Base-by-base conservation (phyloP, 2,888 invertebrate genomes). In the Eilema caniola region DNA sequence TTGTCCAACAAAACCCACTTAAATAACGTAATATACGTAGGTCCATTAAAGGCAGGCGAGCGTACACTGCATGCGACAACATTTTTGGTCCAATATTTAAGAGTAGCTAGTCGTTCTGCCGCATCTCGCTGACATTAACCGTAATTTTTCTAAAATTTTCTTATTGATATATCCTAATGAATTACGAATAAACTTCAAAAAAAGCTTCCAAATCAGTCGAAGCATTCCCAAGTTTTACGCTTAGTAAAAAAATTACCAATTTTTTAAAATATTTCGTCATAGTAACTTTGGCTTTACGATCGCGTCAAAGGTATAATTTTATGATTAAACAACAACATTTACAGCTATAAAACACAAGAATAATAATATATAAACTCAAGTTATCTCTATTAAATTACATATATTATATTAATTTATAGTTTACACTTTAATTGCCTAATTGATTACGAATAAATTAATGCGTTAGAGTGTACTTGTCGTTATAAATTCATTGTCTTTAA, bases 1-100 rank as follows among this genome's bases (percentile, higher is more conserved):
- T 90, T 92, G 86, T 90, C 81, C 65, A 72, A 70, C 76, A 78
- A 85, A 85, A 86, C 87, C 89, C 88, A 90, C 89, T 91, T 88
- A 88, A 90, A 90, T 89, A 90, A 88, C 88, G 88, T 91, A 92
- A 92, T 90, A 89, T 84, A 88, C 88, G 87, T 91, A 89, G 41
- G 41, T 41, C 41, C 41, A 41, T 37, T 41, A 41, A 3, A 41
- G 41, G 4, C 4, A 41, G 83, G 68, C 62, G 53, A 33, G 73
- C 67, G 78, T 78, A 87, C 88, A 89, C 79, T 76, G 77, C 16
- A 31, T 71, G 74, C 10, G 61, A 20, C 23, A 3, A 69, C 63
- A 31, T 65, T 70, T 47, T 60, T 47, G 61, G 12, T n/a, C 41
- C 14, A 41, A 41, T 41, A 41, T 41, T 41, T 41, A 14, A 16